Percentiles rank a stretch among this genome's conserved stretches.
Evolutionary conservation across 1,140 invertebrate genomes (phyloP).

Genomic region (Grapholita molesta): DNA sequence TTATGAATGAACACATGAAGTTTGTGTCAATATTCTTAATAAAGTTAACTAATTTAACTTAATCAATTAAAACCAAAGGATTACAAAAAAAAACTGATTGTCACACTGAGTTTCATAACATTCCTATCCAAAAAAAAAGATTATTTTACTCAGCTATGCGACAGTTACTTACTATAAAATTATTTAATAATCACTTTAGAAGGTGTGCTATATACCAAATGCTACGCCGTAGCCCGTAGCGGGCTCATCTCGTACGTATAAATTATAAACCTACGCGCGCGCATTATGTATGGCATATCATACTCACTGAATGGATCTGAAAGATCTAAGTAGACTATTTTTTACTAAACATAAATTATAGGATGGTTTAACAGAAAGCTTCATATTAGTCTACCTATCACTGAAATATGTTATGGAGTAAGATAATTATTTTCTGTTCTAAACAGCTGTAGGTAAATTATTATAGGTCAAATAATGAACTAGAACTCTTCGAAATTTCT

Average conservation of each 20-base stretch:
- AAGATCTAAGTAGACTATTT: not conserved
- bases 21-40: not conserved
- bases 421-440: not conserved
- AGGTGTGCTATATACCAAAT: not conserved
- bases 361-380: not conserved
- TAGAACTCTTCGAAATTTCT: constrained; percentile 23
- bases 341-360: not conserved
- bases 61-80: not conserved
- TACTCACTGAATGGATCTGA: not conserved
- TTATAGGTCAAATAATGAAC: not conserved
- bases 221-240: not conserved
- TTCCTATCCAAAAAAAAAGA: no score
- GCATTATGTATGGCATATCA: not conserved
- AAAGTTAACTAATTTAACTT: not conserved
- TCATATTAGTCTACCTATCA: not conserved
- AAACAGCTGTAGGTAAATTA: not conserved
- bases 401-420: no score
- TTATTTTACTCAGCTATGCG: no score
- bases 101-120: no score
- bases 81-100: not conserved
- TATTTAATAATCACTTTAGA: not conserved
- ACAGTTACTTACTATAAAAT: no score
- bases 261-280: not conserved
- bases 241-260: not conserved
- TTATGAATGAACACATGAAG: not conserved